Evolutionary conservation across 1,140 invertebrate genomes (phyloP), one percentile per base, ranked within the genome.

Genomic region (Pristionchus pacificus): DNA sequence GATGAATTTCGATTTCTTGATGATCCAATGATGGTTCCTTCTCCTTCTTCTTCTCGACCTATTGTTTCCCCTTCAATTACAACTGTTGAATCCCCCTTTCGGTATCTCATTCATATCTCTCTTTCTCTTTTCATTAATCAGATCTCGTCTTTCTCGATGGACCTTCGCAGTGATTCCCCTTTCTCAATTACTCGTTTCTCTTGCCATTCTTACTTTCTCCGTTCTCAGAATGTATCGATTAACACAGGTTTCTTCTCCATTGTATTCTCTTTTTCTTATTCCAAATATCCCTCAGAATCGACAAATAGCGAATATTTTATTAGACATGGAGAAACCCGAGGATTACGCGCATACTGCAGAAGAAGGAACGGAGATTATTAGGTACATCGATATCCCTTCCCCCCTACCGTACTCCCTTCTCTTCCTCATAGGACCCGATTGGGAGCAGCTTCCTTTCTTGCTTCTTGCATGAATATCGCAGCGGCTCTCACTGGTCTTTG

Each of bases 1-100:
- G 65, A 66, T 38, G 31, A 66, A 30, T 66, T 66, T 38, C 65
- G 65, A 3, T 66, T 66, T 27, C 32, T 66, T 6, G 65, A 66
- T 55, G 65, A 66, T 14, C n/a, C 65, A 2, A 24, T n/a, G n/a
- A n/a, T 27, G 19, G 38, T 24, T 38, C 29, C 32, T 19, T 66
- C 65, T 49, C 65, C 65, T 2, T 3, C 30, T 2, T 66, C 65
- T 24, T 49, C 10, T 49, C 31, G 65, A 19, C 65, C 32, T 15
- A 24, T 38, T 13, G 24, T 66, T 55, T 49, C 49, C 38, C 38
- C 6, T 49, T 49, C 38, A 49, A 49, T 6, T 49, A 49, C 38
- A 49, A 49, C 6, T 49, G 38, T 49, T 19, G 19, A 49, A 49
- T 19, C 6, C 38, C 6, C 38, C 19, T 49, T 49, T 49, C 19